Evolutionary conservation across 37 sponge, comb jelly and placozoan species (phyloP), one percentile per base, ranked within the genome.

Genomic region (Diacarnus erythraeanus): DNA sequence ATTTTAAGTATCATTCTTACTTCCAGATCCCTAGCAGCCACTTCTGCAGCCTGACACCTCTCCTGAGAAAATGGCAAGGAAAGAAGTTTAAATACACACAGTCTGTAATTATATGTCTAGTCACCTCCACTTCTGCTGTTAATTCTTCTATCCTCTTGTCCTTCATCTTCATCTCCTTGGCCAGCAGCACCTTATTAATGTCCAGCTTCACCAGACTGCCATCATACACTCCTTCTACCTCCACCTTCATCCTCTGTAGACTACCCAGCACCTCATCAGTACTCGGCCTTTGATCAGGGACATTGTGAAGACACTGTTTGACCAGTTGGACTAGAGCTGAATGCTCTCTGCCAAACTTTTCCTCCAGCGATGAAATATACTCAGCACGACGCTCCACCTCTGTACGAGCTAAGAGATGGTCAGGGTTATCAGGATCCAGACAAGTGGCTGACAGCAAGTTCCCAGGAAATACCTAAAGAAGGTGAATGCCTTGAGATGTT

Each of bases 401-500:
- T 34, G 57, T 29, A 18, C 75, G 75, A 30, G 36, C 59, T 35
- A 57, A 26, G 59, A 57, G 3, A 41, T 54, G 34, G 9, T 57
- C 59, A 47, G 75, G 38, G 39, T 68, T 75, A 23, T 75, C 38
- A 26, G 31, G 35, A 75, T 75, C 75, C 3, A 25, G 57, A 27
- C 57, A 75, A 1, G 75, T 57, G 29, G 34, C 1, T 18, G 58
- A 8, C 6, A 75, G 75, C 26, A 75, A 59, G 73, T 40, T 44
- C 20, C 73, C 73, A 27, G 78, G 78, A 39, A 60, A 77, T 33
- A 56, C 33, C 63, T 77, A 66, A 38, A 38, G 35, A 61, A 47
- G 51, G 10, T 61, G 64, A 6, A 61, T 12, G 18, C 21, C 25
- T 23, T 61, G 64, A 61, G 25, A n/a, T n/a, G n/a, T n/a, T n/a